These are phyloP conservation scores for Ceratosolen fusciceps DNA, from an alignment of 1,140 invertebrate species.

Conservation along the genomic window DNA sequence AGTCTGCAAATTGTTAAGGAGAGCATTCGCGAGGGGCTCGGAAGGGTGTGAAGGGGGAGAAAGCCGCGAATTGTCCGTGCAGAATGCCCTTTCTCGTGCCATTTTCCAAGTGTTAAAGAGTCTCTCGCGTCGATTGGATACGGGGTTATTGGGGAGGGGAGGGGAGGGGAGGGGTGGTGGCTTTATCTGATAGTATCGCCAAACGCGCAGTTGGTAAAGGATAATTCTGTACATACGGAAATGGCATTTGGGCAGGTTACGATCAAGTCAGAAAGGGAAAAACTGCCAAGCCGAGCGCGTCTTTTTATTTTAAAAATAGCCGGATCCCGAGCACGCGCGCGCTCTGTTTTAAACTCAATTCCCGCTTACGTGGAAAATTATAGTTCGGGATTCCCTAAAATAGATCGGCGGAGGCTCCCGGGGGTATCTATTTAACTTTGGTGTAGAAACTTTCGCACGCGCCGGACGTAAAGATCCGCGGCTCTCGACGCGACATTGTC, in stretches of 20 bases:
- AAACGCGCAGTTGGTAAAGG: background rate
- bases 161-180: too few species aligned
- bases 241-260: background rate
- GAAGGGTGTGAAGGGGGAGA: too few species aligned
- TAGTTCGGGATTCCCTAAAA: constrained; percentile 26
- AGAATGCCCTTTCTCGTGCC: too few species aligned
- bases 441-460: constrained; percentile 7
- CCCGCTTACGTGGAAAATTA: constrained; percentile 16
- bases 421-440: constrained; percentile 10
- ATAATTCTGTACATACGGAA: constrained; percentile 16
- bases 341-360: constrained; percentile 2
- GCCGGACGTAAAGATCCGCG: background rate
- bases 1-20: too few species aligned
- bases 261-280: background rate
- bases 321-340: background rate
- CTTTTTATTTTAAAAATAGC: constrained; percentile 32
- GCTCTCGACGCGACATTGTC: background rate
- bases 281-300: constrained; percentile 17
- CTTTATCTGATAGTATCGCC: background rate
- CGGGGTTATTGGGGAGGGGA: too few species aligned
- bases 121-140: too few species aligned
- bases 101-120: too few species aligned
- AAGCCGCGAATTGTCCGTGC: too few species aligned
- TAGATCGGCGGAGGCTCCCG: constrained; percentile 9
- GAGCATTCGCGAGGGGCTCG: too few species aligned